phyloP scores from a whole-genome alignment of 2,888 invertebrate species.

The Drosophila subsilvestris region DNA sequence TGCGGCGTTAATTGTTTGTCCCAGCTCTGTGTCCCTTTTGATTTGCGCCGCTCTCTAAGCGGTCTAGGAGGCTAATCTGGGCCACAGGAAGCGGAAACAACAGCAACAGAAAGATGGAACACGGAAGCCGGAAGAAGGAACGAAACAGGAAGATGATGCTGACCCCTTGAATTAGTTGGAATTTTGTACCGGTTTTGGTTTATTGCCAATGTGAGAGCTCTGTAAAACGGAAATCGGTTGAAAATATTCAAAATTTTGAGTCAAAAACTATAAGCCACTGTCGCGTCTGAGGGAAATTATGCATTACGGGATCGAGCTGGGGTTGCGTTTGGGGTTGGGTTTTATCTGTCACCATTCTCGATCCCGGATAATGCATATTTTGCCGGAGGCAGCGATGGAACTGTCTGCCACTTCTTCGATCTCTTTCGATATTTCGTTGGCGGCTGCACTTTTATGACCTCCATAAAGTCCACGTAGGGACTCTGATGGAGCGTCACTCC shows the following conservation, averaged over 20 bases:
- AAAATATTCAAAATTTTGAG: not conserved
- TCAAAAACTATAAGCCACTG: conserved; percentile 48
- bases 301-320: conserved; percentile 50
- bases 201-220: conserved; percentile 7
- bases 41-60: conserved; percentile 65
- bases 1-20: conserved; percentile 73
- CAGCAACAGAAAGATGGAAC: conserved; percentile 15
- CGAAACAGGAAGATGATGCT: conserved; percentile 5
- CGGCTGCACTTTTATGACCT: conserved; percentile 4
- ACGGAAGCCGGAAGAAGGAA: conserved; percentile 24
- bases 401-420: conserved; percentile 43
- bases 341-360: not conserved
- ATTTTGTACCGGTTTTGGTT: conserved; percentile 11
- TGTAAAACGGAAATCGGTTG: not conserved
- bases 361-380: conserved; percentile 57
- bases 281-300: conserved; percentile 38
- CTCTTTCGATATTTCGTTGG: not conserved
- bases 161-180: conserved; percentile 25
- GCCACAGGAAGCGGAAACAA: conserved; percentile 67
- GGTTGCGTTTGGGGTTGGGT: not conserved
- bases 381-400: conserved; percentile 13
- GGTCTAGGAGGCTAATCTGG: conserved; percentile 63
- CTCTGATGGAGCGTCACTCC: conserved; percentile 59
- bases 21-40: conserved; percentile 49
- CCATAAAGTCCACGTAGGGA: not conserved